A percentile compares a stretch with the other conserved stretches of the same genome.
These are phyloP conservation scores for Poicephalus gulielmi DNA, from an alignment of 2,113 vertebrate genomes.

Conservation along the genomic window DNA sequence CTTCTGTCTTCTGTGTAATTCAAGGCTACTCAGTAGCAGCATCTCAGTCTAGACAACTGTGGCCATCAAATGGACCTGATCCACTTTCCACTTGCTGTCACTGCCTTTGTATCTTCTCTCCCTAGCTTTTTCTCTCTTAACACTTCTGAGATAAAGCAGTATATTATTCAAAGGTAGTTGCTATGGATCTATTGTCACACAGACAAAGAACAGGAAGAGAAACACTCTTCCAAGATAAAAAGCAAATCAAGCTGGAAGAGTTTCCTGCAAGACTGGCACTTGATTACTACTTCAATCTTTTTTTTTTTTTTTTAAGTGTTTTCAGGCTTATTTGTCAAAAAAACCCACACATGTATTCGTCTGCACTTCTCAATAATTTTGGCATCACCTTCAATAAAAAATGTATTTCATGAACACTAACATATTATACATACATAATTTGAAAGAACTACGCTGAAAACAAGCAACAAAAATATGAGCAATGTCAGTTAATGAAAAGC, in stretches of 20 bases:
- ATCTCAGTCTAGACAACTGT: background rate
- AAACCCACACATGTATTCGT: background rate
- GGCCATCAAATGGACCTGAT: background rate
- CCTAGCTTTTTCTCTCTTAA: background rate
- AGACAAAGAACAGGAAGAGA: background rate
- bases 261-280: background rate
- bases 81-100: background rate
- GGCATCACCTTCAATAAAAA: slow-evolving; percentile 25
- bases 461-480: slow-evolving; percentile 60
- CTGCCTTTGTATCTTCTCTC: background rate
- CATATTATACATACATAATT: slow-evolving; percentile 40
- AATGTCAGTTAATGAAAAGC: slow-evolving; percentile 67
- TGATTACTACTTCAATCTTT: background rate
- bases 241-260: background rate
- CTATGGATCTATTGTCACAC: background rate
- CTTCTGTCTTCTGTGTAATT: background rate
- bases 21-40: background rate
- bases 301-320: background rate
- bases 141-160: background rate
- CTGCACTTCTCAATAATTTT: slow-evolving; percentile 24
- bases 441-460: slow-evolving; percentile 61
- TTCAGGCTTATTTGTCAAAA: slow-evolving; percentile 1
- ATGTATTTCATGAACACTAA: background rate
- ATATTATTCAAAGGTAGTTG: background rate
- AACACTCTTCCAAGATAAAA: background rate